Base-by-base conservation (phyloP, 2,797 vertebrate genomes). In the Peromyscus eremicus region DNA sequence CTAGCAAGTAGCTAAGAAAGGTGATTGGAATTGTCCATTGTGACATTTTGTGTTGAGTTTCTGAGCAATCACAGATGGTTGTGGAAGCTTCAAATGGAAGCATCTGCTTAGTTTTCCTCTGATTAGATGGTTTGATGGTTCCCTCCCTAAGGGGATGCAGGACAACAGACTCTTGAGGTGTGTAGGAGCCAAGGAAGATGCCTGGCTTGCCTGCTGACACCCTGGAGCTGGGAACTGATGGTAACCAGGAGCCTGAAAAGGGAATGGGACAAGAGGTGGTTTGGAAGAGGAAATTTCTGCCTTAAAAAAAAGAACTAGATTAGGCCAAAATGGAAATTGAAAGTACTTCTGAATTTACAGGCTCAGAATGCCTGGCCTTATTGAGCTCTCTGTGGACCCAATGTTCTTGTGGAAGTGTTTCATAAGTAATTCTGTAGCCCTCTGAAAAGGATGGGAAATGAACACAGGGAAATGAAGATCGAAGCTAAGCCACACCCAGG, bases 401-500 rank as follows among this genome's bases (percentile, higher is more conserved):
- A 60, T 34, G 27, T 9, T 71, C 17, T 23, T 11, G 64, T 84
- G 27, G 14, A 8, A 32, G 16, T 68, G 49, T 52, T 86, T 94
- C 29, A 25, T 76, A 70, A 62, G 37, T 46, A 23, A 8, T n/a
- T 71, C 49, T 52, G 2, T 13, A 52, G 46, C 12, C 34, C 55
- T 14, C 2, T 43, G 10, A 52, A 71, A 70, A 82, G 46, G 32
- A 81, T 43, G 32, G 5, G 9, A 82, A 75, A 34, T 23, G 8
- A 73, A 16, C 1, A 2, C 34, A 25, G 32, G 5, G 7, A 82
- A 75, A 34, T 23, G 8, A 73, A 16, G 64, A 66, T 25, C 10
- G 3, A 0, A 0, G 34, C 43, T 10, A 32, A 88, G 3, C 8
- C 0, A 25, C 2, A 17, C 1, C 2, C 21, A 21, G 9, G 40